Conservation (phyloP, 2,888 invertebrate species). For the Eristalis intricaria region DNA sequence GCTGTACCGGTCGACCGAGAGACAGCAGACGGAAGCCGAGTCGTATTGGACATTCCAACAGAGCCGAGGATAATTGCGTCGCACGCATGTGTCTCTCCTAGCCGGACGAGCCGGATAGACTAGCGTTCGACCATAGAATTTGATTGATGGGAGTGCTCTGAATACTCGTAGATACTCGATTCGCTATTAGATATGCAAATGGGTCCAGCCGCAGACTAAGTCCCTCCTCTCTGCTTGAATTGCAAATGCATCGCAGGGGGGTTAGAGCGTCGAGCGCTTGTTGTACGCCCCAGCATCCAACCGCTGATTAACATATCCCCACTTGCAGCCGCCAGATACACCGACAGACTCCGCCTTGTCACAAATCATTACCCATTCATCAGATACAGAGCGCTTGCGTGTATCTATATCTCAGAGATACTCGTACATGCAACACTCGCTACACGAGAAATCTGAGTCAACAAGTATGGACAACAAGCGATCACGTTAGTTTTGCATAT, state of each 20-base stretch:
- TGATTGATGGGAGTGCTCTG: slow-evolving; percentile 46
- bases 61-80: slow-evolving; percentile 48
- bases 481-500: slow-evolving; percentile 62
- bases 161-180: slow-evolving; percentile 22
- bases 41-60: slow-evolving; percentile 54
- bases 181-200: slow-evolving; percentile 26
- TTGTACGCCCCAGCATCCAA: slow-evolving; percentile 32
- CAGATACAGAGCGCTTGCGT: slow-evolving; percentile 45
- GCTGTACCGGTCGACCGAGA: slow-evolving; percentile 3
- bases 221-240: slow-evolving; percentile 47
- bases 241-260: slow-evolving; percentile 6
- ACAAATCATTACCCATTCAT: slow-evolving; percentile 68
- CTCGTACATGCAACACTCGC: slow-evolving; percentile 8
- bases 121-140: slow-evolving; percentile 55
- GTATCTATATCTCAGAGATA: slow-evolving; percentile 4
- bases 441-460: slow-evolving; percentile 38
- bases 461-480: slow-evolving; percentile 26
- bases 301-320: slow-evolving; percentile 66
- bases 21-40: slow-evolving; percentile 51
- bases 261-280: background rate
- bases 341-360: slow-evolving; percentile 62
- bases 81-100: slow-evolving; percentile 48
- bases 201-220: background rate
- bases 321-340: slow-evolving; percentile 9
- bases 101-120: background rate